These are phyloP conservation scores for Prochilodus magdalenae DNA, from an alignment of 2,113 vertebrate genomes.

Conservation along the genomic window DNA sequence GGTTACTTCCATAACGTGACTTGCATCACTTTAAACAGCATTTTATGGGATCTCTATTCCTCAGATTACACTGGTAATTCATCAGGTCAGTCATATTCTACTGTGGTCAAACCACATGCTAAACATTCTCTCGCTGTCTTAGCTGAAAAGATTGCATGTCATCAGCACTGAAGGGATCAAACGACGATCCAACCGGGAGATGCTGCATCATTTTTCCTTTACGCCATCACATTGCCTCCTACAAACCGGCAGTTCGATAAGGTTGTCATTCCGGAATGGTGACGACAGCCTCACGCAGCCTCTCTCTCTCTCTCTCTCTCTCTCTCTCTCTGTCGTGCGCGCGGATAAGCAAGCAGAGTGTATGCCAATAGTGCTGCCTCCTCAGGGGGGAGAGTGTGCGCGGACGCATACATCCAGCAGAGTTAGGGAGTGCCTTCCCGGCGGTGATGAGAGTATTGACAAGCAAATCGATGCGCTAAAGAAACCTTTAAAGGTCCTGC, in stretches of 20 bases:
- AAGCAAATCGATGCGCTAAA: conserved; percentile 38
- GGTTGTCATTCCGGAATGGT: conserved; percentile 74
- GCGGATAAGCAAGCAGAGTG: conserved; percentile 71
- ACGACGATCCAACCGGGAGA: conserved; percentile 72
- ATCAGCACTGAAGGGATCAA: conserved; percentile 58
- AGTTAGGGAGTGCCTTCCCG: conserved; percentile 28
- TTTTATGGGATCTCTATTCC: too few species aligned
- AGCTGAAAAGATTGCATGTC: too few species aligned
- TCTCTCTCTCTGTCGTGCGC: conserved; percentile 56
- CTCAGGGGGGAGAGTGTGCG: conserved; percentile 64
- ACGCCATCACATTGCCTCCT: conserved; percentile 55
- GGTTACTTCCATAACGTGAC: too few species aligned
- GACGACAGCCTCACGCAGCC: conserved; percentile 61
- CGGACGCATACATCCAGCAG: conserved; percentile 63
- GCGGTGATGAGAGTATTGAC: conserved; percentile 32
- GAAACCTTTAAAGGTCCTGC: conserved; percentile 5
- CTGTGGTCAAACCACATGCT: too few species aligned
- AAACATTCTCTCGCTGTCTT: too few species aligned
- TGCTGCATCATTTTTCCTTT: conserved; percentile 50
- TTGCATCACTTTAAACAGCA: too few species aligned
- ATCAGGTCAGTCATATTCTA: not conserved
- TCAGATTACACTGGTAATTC: not conserved
- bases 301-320: conserved; percentile 46
- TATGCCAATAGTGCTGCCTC: conserved; percentile 67
- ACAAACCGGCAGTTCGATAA: conserved; percentile 72